Percentiles rank a stretch among this genome's conserved stretches.
Evolutionary conservation across 1,140 invertebrate genomes (phyloP).

Genomic region (Bombyx mori): DNA sequence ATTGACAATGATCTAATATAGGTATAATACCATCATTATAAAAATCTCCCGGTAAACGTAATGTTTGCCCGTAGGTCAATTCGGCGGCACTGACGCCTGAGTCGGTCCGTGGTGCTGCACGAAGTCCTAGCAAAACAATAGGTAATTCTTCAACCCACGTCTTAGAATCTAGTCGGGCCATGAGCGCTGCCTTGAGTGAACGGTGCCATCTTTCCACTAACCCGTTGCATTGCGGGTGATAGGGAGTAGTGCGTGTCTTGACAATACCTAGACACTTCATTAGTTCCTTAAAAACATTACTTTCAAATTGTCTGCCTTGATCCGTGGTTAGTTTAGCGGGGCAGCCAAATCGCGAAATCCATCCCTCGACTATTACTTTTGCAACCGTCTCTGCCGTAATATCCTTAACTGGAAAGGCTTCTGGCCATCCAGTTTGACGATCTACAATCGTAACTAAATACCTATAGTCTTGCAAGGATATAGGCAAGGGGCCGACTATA

Average conservation of each 20-base stretch:
- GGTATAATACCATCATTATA: background rate
- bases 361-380: slow-evolving; percentile 7
- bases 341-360: slow-evolving; percentile 5
- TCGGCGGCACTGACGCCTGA: no score
- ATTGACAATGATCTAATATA: background rate
- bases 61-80: no score
- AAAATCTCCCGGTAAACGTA: slow-evolving; percentile 22
- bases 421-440: slow-evolving; percentile 5
- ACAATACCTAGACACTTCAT: background rate
- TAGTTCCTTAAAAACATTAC: background rate
- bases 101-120: no score
- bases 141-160: no score
- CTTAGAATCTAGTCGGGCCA: no score
- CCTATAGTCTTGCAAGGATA: slow-evolving; percentile 3
- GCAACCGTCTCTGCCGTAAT: slow-evolving; percentile 5
- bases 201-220: background rate
- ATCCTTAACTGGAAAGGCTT: slow-evolving; percentile 8
- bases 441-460: slow-evolving; percentile 8
- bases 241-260: slow-evolving; percentile 2
- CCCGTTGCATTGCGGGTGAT: slow-evolving; percentile 3
- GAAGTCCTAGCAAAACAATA: no score
- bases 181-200: no score
- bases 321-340: slow-evolving; percentile 5
- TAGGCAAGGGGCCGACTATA: slow-evolving; percentile 42
- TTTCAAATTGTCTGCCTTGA: slow-evolving; percentile 13